Evolutionary conservation across 2,113 vertebrate genomes (phyloP).

Genomic region (Daboia siamensis): DNA sequence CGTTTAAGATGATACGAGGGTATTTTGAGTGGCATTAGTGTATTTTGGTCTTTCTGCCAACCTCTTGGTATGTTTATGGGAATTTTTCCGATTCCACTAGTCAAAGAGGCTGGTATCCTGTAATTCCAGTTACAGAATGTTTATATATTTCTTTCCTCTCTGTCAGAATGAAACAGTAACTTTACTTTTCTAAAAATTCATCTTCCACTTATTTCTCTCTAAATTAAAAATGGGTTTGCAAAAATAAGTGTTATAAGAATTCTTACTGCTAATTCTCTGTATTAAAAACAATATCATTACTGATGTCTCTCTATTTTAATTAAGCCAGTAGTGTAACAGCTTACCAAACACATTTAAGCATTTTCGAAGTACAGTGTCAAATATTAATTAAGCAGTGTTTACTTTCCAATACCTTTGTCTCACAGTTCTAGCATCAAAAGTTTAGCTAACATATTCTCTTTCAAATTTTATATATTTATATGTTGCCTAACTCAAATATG

Average conservation of each 20-base stretch:
- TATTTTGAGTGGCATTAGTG: not conserved
- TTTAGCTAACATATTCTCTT: not conserved
- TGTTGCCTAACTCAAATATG: not conserved
- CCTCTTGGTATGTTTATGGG: not conserved
- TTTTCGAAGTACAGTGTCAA: not conserved
- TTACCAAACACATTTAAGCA: not conserved
- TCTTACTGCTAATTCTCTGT: not conserved
- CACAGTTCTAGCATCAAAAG: not conserved
- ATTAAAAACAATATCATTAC: not conserved
- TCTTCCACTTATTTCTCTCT: not conserved
- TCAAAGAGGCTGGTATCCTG: not conserved
- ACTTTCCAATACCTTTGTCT: not conserved
- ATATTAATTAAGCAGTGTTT: not conserved
- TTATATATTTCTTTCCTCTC: not conserved
- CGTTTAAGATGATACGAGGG: not conserved
- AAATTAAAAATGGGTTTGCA: not conserved
- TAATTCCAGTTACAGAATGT: not conserved
- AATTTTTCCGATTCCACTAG: not conserved
- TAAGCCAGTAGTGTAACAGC: not conserved
- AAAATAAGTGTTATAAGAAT: not conserved
- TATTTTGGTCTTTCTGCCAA: not conserved
- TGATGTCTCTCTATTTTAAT: not conserved
- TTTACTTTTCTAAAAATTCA: not conserved
- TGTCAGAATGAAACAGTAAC: not conserved
- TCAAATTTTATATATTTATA: not conserved